Evolutionary conservation across 2,888 invertebrate genomes (phyloP).

Genomic region (Notodonta dromedarius): DNA sequence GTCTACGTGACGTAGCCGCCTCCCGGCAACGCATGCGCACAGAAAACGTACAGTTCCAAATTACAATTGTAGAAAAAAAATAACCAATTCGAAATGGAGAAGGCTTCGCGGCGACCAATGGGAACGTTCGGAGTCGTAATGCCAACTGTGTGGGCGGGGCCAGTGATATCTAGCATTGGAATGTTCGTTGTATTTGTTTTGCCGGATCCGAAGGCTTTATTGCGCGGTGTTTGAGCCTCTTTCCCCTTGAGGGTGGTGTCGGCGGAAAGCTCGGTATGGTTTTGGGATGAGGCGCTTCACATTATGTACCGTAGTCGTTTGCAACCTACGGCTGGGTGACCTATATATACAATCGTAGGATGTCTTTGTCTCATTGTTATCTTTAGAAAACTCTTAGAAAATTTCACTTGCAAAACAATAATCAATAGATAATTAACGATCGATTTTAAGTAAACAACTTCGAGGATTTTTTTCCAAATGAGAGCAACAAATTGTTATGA

Average conservation of each 20-base stretch:
- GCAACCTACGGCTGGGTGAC: constrained; percentile 57
- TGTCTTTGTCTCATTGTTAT: constrained; percentile 17
- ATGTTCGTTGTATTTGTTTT: constrained; percentile 84
- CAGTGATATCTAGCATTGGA: constrained; percentile 85
- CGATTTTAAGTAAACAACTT: neutral
- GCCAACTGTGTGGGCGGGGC: constrained; percentile 83
- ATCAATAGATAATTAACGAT: neutral
- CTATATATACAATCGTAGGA: constrained; percentile 47
- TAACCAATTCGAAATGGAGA: constrained; percentile 83
- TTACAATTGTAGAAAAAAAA: constrained; percentile 83
- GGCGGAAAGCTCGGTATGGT: constrained; percentile 78
- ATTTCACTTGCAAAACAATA: neutral
- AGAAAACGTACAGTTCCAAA: constrained; percentile 72
- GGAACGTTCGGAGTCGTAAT: constrained; percentile 81
- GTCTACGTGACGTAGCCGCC: constrained; percentile 80
- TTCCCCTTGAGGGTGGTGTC: constrained; percentile 75
- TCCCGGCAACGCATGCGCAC: constrained; percentile 73
- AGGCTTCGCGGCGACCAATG: constrained; percentile 82
- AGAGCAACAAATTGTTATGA: neutral
- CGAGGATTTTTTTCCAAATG: neutral
- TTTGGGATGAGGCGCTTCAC: constrained; percentile 73
- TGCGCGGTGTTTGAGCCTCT: constrained; percentile 79
- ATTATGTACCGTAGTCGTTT: constrained; percentile 73
- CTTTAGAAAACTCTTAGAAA: neutral
- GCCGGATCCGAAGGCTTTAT: constrained; percentile 81